Evolutionary conservation across 2,113 vertebrate species (phyloP).

Genomic region (Chrysochloris asiatica): DNA sequence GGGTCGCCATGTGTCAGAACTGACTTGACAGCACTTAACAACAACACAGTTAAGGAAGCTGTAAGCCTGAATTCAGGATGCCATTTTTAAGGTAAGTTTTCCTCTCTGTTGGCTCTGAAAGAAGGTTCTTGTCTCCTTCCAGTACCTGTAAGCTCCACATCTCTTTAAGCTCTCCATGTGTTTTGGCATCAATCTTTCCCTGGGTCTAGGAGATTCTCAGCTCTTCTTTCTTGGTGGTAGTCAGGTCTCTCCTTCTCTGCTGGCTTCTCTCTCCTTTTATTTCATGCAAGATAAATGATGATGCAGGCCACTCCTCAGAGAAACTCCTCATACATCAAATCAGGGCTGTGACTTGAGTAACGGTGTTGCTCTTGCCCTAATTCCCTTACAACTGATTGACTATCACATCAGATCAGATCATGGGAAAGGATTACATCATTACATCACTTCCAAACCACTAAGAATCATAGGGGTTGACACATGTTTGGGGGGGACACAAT

Average conservation of each 20-base stretch:
- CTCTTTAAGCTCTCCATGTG: neutral
- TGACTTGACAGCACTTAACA: too few species aligned
- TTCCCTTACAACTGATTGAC: neutral
- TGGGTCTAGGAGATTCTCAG: neutral
- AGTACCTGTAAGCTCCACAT: neutral
- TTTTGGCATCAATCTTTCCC: neutral
- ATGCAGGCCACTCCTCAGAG: too few species aligned
- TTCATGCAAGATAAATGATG: neutral
- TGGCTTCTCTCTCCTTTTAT: neutral
- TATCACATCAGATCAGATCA: neutral
- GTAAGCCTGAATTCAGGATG: neutral
- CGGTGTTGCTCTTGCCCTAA: neutral
- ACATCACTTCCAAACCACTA: too few species aligned
- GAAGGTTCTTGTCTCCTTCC: neutral
- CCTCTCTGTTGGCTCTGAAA: neutral
- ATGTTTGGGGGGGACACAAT: too few species aligned
- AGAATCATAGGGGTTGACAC: too few species aligned
- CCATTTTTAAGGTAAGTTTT: neutral
- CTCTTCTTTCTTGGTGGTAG: neutral
- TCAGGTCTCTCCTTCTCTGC: neutral
- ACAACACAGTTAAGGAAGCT: too few species aligned
- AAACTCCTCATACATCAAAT: neutral
- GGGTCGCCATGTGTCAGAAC: too few species aligned
- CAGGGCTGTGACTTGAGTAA: neutral
- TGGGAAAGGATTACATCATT: neutral